phyloP scores from a whole-genome alignment of 2,113 vertebrate species.

The Dolichallabes microphthalmus region DNA sequence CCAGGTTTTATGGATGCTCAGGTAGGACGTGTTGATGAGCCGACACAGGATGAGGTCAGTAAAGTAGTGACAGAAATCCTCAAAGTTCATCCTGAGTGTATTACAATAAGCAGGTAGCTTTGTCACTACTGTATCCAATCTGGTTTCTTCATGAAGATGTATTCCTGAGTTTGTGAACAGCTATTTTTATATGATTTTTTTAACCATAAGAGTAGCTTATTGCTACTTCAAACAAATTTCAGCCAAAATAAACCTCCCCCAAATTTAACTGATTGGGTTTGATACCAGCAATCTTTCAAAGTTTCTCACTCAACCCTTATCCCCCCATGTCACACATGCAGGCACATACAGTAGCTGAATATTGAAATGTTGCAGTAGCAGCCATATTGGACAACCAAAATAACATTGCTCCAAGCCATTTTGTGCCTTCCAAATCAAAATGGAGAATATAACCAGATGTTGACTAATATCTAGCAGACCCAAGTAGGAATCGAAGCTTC shows the following conservation, averaged over 20 bases:
- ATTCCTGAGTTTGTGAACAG: background rate
- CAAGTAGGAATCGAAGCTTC: no score
- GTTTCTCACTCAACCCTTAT: background rate
- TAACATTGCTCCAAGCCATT: background rate
- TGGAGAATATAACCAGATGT: background rate
- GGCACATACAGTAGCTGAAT: background rate
- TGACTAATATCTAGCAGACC: no score
- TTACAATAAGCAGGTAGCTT: constrained; percentile 8
- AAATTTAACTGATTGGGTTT: background rate
- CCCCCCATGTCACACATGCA: no score
- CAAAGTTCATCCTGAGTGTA: constrained; percentile 76
- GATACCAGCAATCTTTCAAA: background rate
- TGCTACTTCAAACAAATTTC: background rate
- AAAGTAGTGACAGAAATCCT: constrained; percentile 86
- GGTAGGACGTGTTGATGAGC: constrained; percentile 90
- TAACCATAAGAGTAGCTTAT: background rate
- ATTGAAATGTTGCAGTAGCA: background rate
- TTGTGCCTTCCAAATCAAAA: background rate
- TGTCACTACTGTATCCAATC: background rate
- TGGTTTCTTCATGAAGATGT: background rate
- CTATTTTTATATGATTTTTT: background rate
- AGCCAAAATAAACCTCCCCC: background rate
- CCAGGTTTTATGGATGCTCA: constrained; percentile 96
- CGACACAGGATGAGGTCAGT: constrained; percentile 92
- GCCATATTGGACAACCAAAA: background rate